Conservation (phyloP, 2,888 invertebrate species). For the Ptycholaimellus sp. region DNA sequence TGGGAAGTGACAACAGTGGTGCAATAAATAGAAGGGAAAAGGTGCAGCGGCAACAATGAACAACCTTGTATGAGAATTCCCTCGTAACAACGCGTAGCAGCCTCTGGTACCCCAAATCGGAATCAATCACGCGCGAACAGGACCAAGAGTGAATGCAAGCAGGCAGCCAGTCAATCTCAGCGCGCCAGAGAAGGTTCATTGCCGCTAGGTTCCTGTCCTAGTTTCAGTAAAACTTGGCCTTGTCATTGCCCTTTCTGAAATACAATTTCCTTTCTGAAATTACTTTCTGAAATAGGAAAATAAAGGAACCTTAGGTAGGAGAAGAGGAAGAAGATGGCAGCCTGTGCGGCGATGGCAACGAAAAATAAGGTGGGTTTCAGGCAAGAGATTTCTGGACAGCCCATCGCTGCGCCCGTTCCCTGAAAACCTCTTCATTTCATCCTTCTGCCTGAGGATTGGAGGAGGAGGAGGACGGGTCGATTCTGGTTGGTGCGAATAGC, state of each 20-base stretch:
- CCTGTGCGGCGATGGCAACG: slow-evolving; percentile 14
- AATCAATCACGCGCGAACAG: no score
- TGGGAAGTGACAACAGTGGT: no score
- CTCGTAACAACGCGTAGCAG: no score
- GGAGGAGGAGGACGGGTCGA: background rate
- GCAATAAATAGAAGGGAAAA: no score
- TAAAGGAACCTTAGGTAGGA: slow-evolving; percentile 14
- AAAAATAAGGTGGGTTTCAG: slow-evolving; percentile 15
- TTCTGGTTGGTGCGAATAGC: slow-evolving; percentile 9
- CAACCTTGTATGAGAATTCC: no score
- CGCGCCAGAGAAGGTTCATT: no score
- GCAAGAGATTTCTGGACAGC: slow-evolving; percentile 12
- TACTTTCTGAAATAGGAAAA: slow-evolving; percentile 1
- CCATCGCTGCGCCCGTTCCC: slow-evolving; percentile 4
- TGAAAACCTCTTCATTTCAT: background rate
- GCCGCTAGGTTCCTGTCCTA: no score
- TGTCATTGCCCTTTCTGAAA: slow-evolving; percentile 21
- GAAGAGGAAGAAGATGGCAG: slow-evolving; percentile 14
- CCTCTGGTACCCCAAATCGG: no score
- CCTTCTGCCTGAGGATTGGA: background rate
- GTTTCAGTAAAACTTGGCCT: slow-evolving; percentile 23
- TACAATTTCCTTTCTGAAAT: background rate
- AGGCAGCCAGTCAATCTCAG: no score
- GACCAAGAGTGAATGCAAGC: no score
- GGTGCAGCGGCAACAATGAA: no score